Evolutionary conservation across 2,797 vertebrate species (phyloP), one percentile per base, ranked within the genome.

Genomic region (Emydoidea blandingii): DNA sequence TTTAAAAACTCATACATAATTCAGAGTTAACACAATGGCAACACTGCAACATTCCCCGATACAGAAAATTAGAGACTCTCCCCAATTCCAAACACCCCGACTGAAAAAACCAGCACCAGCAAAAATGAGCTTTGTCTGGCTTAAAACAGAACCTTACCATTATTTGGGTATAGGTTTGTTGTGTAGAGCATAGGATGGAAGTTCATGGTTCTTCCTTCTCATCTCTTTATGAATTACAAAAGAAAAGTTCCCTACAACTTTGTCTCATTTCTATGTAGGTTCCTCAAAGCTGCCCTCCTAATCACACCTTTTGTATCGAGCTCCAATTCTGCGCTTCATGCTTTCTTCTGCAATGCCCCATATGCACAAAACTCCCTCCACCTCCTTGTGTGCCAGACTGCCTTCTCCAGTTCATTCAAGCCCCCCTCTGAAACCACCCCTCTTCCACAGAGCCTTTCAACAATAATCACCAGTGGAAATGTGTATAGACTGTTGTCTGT

Each of bases 1-100:
- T 95, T 96, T 95, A 96, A 96, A 97, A 95, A 95, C 82, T 91
- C n/a, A 53, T 86, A 86, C 88, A 90, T 95, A 97, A 96, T 89
- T 97, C 94, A 89, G 96, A 93, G 87, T 96, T 95, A 91, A 97
- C 94, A 94, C 82, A 62, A 85, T 89, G 94, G 88, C 88, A 85
- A 72, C 82, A 72, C n/a, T 94, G 80, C 91, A 94, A 88, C 65
- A 62, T 52, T 87, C 78, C 83, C 49, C 93, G 82, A 0, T 49
- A 83, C 68, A 79, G 79, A 91, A 94, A 94, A 92, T 53, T 44
- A 95, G 65, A 7, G 31, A 31, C 80, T 95, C 65, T 80, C 91
- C 6, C 1, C 81, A 88, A 74, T 93, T 34, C 59, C 85, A 94
- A 94, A 52, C 74, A 83, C 21, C 6, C 19, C 52, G 19, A 65